Base-by-base conservation (phyloP, 2,888 invertebrate genomes). In the Cerastis leucographa region DNA sequence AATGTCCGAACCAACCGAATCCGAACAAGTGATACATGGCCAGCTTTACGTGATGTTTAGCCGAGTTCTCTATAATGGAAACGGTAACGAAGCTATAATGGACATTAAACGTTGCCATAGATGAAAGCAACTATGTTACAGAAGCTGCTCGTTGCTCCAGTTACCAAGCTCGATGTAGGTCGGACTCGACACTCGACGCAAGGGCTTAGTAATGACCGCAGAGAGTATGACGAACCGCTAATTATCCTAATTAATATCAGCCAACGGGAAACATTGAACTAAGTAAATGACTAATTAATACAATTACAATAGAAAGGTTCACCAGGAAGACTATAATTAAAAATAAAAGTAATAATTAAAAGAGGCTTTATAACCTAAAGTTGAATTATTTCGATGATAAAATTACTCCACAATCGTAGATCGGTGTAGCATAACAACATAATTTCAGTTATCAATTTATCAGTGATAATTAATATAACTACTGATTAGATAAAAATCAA, bases 131-230 rank as follows among this genome's bases (percentile, higher is more conserved):
- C 29, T 71, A 59, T 22, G 64, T 74, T 68, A 44, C 42, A 65
- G 81, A 42, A 84, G 59, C 46, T 54, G 64, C 17, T 74, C 62
- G 59, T 49, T 71, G 75, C 25, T 85, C 71, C 54, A 71, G 64
- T 75, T 80, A 68, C 40, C 14, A 46, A 68, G 35, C 70, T 46
- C 56, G 40, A 68, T 82, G 54, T 74, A 59, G 74, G 70, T 79
- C 73, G 69, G 12, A 44, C 56, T 44, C 56, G 44, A 29, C 35
- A 49, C 65, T 71, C n/a, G 51, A 61, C 59, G 42, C 42, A 66
- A 80, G 54, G 80, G 46, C 29, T 85, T 44, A 35, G 44, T 71
- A 75, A 70, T 61, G 65, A 80, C 65, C 59, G 40, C 64, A 19
- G 51, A 71, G 49, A 56, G n/a, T 40, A 69, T 67, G 22, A 70